Conservation (phyloP, 2,888 invertebrate genomes). For the Electrophaes corylata region DNA sequence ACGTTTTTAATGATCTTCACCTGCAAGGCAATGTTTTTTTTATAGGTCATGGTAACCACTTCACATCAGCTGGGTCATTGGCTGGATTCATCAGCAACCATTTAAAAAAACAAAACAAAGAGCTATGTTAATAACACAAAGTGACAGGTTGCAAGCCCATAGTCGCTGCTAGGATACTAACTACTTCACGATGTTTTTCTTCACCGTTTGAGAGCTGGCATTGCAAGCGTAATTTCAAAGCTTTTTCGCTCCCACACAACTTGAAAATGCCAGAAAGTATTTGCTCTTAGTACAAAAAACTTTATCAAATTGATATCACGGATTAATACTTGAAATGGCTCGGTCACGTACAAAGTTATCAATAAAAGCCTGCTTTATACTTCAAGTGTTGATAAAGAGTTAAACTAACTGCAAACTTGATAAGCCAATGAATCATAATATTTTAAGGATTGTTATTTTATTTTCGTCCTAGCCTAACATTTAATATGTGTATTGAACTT, state of each 20-base stretch:
- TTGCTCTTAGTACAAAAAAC: background rate
- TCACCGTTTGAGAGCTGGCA: no score
- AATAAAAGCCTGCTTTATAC: constrained; percentile 36
- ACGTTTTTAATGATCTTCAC: no score
- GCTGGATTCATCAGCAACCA: no score
- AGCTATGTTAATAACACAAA: no score
- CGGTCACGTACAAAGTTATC: constrained; percentile 33
- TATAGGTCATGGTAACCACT: no score
- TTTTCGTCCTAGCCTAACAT: background rate
- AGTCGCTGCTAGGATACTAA: no score
- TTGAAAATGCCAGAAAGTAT: background rate
- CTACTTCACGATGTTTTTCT: no score
- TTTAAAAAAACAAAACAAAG: no score
- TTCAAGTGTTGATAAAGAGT: constrained; percentile 32
- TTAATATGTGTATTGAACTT: background rate
- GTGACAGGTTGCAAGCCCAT: no score
- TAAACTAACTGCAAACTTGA: constrained; percentile 22
- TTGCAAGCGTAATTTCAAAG: background rate
- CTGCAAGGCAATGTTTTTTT: no score
- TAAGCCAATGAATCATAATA: constrained; percentile 17
- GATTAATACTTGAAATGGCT: constrained; percentile 35
- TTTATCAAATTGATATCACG: constrained; percentile 28
- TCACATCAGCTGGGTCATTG: no score
- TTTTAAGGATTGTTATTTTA: background rate
- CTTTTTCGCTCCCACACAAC: background rate